Evolutionary conservation across 2,113 vertebrate genomes (phyloP).

Genomic region (Xenopus laevis): DNA sequence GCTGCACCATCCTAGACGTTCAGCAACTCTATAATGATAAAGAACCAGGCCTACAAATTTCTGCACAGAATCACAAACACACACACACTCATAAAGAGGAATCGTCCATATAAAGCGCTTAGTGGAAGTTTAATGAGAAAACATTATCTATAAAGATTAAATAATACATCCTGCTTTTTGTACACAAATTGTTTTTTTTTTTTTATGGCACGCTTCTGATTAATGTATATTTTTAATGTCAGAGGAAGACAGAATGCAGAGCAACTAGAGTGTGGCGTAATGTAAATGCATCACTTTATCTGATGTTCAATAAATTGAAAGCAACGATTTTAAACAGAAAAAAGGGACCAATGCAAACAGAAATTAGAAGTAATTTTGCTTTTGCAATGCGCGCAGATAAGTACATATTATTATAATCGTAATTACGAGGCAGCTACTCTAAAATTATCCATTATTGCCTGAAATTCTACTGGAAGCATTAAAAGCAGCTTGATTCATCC

Average conservation of each 20-base stretch:
- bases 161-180: too few relatives aligned
- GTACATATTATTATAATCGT: slow-evolving; percentile 43
- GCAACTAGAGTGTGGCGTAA: not conserved
- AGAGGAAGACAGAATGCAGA: not conserved
- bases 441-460: slow-evolving; percentile 43
- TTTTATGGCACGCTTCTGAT: too few relatives aligned
- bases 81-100: too few relatives aligned
- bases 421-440: slow-evolving; percentile 37
- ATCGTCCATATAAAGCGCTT: too few relatives aligned
- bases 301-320: slow-evolving; percentile 20
- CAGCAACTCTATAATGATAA: too few relatives aligned
- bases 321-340: slow-evolving; percentile 22
- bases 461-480: slow-evolving; percentile 32
- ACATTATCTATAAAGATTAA: too few relatives aligned
- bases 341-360: slow-evolving; percentile 39
- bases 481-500: slow-evolving; percentile 31
- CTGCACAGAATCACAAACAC: too few relatives aligned
- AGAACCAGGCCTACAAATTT: too few relatives aligned
- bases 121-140: too few relatives aligned
- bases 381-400: slow-evolving; percentile 28
- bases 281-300: slow-evolving; percentile 5
- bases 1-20: too few relatives aligned
- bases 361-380: slow-evolving; percentile 39
- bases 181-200: too few relatives aligned
- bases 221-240: too few relatives aligned